Evolutionary conservation across 2,888 invertebrate genomes (phyloP).

Genomic region (Rotaria sp.): DNA sequence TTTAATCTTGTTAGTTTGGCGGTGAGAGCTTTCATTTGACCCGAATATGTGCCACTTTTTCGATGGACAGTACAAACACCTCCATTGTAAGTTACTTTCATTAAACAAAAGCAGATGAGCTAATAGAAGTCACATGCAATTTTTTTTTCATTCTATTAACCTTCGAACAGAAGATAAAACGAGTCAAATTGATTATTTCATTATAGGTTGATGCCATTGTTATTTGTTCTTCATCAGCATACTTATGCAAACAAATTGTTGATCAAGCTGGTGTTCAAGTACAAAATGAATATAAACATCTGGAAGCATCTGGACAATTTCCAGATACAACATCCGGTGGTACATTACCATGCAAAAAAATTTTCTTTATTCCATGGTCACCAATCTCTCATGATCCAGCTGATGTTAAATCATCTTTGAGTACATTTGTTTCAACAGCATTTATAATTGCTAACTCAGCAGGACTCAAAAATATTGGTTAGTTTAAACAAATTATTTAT

Average conservation of each 20-base stretch:
- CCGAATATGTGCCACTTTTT: too few relatives aligned
- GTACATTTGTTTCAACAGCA: background rate
- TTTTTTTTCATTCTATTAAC: too few relatives aligned
- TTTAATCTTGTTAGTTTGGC: too few relatives aligned
- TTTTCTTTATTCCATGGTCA: background rate
- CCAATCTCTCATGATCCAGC: background rate
- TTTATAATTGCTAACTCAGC: rapidly evolving
- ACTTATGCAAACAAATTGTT: background rate
- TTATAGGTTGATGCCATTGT: background rate
- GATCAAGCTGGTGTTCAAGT: background rate
- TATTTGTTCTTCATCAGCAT: background rate
- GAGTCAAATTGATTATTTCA: too few relatives aligned
- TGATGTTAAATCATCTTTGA: background rate
- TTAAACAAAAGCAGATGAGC: too few relatives aligned
- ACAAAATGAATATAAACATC: background rate
- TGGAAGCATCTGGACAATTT: background rate
- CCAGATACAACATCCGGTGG: background rate
- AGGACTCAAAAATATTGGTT: background rate
- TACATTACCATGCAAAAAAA: background rate
- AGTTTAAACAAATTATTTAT: background rate
- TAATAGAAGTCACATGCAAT: too few relatives aligned
- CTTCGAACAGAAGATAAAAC: too few relatives aligned
- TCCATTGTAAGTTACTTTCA: too few relatives aligned
- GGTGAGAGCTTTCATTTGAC: too few relatives aligned
- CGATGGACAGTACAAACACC: too few relatives aligned